These are phyloP conservation scores for Bradypodion pumilum DNA, from an alignment of 2,797 vertebrate species.

Conservation along the genomic window DNA sequence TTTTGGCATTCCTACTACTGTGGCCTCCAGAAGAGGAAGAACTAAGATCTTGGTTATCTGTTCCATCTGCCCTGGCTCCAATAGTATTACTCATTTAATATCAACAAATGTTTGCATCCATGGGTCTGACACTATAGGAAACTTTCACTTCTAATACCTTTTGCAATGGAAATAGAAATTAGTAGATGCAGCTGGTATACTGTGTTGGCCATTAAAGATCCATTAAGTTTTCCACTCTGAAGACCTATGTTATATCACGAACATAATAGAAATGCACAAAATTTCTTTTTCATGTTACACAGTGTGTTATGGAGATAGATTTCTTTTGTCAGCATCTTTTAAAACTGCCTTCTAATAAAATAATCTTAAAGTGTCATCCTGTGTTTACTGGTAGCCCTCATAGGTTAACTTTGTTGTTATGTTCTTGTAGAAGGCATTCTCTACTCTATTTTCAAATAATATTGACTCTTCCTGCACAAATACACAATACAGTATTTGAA, in stretches of 20 bases:
- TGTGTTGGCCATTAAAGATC: neutral
- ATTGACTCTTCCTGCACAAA: neutral
- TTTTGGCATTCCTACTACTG: neutral
- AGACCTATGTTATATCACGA: neutral
- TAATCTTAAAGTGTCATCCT: neutral
- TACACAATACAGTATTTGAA: neutral
- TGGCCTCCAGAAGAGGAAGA: neutral
- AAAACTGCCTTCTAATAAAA: neutral
- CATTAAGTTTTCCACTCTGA: neutral
- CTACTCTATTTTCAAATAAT: constrained; percentile 7
- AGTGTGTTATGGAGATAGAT: neutral
- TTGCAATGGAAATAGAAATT: neutral
- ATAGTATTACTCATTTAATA: neutral
- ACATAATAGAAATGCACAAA: neutral
- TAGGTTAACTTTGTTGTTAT: constrained; percentile 16
- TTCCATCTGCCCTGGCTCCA: neutral
- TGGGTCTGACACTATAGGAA: neutral
- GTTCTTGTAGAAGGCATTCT: neutral
- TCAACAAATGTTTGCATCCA: neutral
- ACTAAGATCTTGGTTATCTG: neutral
- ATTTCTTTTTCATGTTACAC: neutral
- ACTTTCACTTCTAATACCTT: neutral
- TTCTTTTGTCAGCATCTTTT: neutral
- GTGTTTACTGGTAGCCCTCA: neutral
- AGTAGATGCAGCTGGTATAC: neutral